Percentiles rank a stretch among this genome's conserved stretches.
These are phyloP conservation scores for Sebastes goodei DNA, from an alignment of 2,797 vertebrate species.

Conservation along the genomic window DNA sequence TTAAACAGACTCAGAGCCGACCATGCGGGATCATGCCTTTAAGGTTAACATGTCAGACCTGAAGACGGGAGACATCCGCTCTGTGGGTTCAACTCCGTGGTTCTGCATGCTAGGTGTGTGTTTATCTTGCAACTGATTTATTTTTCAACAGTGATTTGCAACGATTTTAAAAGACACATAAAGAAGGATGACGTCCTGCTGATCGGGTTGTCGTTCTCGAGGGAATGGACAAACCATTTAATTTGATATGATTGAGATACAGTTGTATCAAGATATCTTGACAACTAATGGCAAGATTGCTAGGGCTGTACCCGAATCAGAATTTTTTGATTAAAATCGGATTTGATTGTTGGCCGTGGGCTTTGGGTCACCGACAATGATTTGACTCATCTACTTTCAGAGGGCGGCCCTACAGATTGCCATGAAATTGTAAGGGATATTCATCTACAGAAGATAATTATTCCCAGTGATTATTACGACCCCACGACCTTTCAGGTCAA, in stretches of 20 bases:
- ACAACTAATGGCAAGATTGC: neutral
- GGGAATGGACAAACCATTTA: neutral
- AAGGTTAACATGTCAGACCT: slow-evolving; percentile 32
- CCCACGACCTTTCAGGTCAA: neutral
- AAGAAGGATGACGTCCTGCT: neutral
- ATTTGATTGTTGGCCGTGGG: too few relatives aligned
- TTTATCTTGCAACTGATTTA: neutral
- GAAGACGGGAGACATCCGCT: slow-evolving; percentile 16
- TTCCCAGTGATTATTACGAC: neutral
- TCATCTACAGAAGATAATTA: neutral
- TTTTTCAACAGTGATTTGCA: neutral
- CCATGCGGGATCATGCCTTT: neutral
- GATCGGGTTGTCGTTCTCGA: neutral
- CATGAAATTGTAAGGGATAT: neutral
- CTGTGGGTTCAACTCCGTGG: neutral
- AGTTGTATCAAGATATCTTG: neutral
- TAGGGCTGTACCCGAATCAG: too few relatives aligned
- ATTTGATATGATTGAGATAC: neutral
- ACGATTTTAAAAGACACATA: neutral
- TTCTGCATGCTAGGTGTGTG: neutral
- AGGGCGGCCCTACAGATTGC: neutral
- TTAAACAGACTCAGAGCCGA: slow-evolving; percentile 23
- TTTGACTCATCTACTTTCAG: too few relatives aligned
- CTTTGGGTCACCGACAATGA: too few relatives aligned
- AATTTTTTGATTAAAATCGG: too few relatives aligned